phyloP scores from a whole-genome alignment of 2,797 vertebrate genomes.

The Acrossocheilus wenchowensis region DNA sequence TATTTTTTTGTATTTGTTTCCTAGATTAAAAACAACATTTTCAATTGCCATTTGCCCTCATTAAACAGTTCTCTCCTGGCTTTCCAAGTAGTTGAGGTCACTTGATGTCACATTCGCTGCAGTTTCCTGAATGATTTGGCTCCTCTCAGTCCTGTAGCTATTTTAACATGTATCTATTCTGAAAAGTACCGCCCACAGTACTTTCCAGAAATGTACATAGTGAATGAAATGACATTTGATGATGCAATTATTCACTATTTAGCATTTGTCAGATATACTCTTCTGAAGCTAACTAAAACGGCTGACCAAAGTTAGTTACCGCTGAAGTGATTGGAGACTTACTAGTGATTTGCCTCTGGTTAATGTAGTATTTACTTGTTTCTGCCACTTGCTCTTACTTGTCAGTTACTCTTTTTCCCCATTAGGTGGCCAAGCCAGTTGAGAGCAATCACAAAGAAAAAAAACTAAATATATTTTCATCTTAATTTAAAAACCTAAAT shows the following conservation, averaged over 20 bases:
- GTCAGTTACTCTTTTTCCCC: not conserved
- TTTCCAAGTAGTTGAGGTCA: constrained; percentile 12
- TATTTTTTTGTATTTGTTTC: not conserved
- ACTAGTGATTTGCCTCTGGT: not conserved
- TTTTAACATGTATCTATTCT: constrained; percentile 21
- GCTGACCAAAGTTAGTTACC: not conserved
- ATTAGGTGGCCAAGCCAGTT: not conserved
- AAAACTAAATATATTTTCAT: not conserved
- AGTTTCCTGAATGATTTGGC: constrained; percentile 17
- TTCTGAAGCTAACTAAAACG: not conserved
- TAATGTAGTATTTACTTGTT: not conserved
- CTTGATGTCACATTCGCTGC: not conserved
- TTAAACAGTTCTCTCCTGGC: not conserved
- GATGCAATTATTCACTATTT: not conserved
- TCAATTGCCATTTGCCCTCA: not conserved
- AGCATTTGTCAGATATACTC: not conserved
- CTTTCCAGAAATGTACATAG: not conserved
- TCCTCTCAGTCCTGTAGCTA: not conserved
- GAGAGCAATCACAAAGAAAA: not conserved
- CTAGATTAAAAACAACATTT: not conserved
- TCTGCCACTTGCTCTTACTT: not conserved
- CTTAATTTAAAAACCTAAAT: not conserved
- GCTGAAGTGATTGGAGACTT: not conserved
- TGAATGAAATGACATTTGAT: not conserved
- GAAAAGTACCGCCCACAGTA: not conserved